Evolutionary conservation across 2,888 invertebrate species (phyloP).

Genomic region (Euproctis similis): DNA sequence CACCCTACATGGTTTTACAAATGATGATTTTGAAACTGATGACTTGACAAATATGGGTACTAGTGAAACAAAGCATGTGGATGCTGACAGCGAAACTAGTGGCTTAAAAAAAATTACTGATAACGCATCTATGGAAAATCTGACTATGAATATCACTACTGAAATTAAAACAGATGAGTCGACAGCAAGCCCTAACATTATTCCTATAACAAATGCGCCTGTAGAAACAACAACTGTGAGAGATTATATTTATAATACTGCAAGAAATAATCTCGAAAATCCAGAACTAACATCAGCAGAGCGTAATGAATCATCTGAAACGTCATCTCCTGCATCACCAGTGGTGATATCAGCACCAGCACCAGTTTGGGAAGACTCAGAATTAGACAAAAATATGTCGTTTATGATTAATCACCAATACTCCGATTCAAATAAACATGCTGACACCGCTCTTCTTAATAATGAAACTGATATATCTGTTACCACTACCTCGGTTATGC

Average conservation of each 20-base stretch:
- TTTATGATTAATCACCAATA: constrained; percentile 13
- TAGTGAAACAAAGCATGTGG: constrained; percentile 36
- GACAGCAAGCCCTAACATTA: constrained; percentile 10
- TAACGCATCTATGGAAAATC: constrained; percentile 2
- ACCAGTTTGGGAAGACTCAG: constrained; percentile 59
- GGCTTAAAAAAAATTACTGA: constrained; percentile 45
- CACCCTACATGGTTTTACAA: constrained; percentile 35
- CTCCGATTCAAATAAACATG: constrained; percentile 15
- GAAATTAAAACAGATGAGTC: constrained; percentile 8
- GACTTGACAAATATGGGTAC: constrained; percentile 50
- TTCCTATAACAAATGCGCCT: constrained; percentile 10
- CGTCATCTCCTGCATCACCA: constrained; percentile 2
- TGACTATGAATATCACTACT: constrained; percentile 9
- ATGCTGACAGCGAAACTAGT: constrained; percentile 55
- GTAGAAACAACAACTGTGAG: constrained; percentile 51
- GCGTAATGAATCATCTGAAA: constrained; percentile 7
- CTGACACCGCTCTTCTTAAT: constrained; percentile 8
- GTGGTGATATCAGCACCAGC: constrained; percentile 36
- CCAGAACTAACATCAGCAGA: constrained; percentile 1
- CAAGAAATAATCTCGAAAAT: constrained; percentile 25
- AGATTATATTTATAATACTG: constrained; percentile 52
- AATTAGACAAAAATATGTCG: constrained; percentile 26
- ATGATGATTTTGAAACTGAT: constrained; percentile 62
- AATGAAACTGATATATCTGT: constrained; percentile 11
- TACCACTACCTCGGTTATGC: constrained; percentile 14